A percentile compares a stretch with the other conserved stretches of the same genome.
These are phyloP conservation scores for Cephus sareptanus DNA, from an alignment of 2,888 invertebrate species.

Conservation along the genomic window DNA sequence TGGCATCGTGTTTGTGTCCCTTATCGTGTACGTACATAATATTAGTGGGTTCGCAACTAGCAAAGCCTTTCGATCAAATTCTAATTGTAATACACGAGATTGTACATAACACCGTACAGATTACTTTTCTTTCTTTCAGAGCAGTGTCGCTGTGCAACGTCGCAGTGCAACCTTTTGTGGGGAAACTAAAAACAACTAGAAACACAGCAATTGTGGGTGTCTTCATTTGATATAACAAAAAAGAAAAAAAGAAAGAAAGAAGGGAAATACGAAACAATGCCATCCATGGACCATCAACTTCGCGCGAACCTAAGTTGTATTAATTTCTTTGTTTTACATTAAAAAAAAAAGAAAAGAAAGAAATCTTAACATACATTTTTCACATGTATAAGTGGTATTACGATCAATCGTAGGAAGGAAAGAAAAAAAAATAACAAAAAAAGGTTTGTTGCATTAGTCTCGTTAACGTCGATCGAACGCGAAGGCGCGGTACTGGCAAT, in stretches of 20 bases:
- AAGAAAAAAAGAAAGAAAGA: slow-evolving; percentile 23
- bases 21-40: neutral
- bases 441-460: slow-evolving; percentile 41
- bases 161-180: slow-evolving; percentile 32
- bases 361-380: neutral
- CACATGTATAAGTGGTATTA: neutral
- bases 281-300: slow-evolving; percentile 52
- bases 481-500: slow-evolving; percentile 39
- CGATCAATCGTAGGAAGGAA: slow-evolving; percentile 4
- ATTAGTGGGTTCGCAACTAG: neutral
- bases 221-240: slow-evolving; percentile 38
- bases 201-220: slow-evolving; percentile 34
- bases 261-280: slow-evolving; percentile 34
- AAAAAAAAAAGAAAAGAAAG: slow-evolving; percentile 21
- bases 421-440: slow-evolving; percentile 40
- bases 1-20: neutral
- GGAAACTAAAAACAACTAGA: slow-evolving; percentile 37
- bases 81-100: neutral
- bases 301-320: slow-evolving; percentile 40
- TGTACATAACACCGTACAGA: neutral
- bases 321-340: slow-evolving; percentile 43
- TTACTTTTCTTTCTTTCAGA: slow-evolving; percentile 30
- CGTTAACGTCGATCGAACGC: slow-evolving; percentile 35
- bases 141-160: slow-evolving; percentile 47
- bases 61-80: neutral